phyloP scores from a whole-genome alignment of 2,797 vertebrate species.

The Danio choprae region DNA sequence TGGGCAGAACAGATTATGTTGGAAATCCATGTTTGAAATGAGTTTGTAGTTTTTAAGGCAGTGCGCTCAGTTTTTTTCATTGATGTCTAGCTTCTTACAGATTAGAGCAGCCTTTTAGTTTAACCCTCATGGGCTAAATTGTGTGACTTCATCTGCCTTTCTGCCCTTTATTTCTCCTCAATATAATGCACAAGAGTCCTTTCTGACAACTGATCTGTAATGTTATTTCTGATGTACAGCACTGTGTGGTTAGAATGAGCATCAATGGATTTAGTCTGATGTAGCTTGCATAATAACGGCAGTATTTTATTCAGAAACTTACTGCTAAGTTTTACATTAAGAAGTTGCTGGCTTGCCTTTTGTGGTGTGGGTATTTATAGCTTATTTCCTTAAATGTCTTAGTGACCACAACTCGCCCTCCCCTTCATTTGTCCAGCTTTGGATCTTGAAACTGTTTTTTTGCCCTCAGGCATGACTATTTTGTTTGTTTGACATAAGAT shows the following conservation, averaged over 20 bases:
- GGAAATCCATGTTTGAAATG: not conserved
- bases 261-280: not conserved
- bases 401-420: not conserved
- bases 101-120: constrained; percentile 20
- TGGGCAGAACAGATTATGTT: not conserved
- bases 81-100: not conserved
- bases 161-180: not conserved
- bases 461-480: not conserved
- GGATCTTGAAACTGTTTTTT: not conserved
- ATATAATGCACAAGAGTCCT: not conserved
- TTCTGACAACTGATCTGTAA: not conserved
- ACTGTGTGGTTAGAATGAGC: not conserved
- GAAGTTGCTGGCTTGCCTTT: not conserved
- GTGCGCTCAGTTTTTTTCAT: not conserved
- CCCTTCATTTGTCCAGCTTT: not conserved
- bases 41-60: not conserved
- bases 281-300: not conserved
- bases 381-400: constrained; percentile 36
- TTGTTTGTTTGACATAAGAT: constrained; percentile 17
- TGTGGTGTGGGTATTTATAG: constrained; percentile 21
- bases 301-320: not conserved
- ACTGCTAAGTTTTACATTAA: not conserved
- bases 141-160: not conserved
- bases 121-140: not conserved
- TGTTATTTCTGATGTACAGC: too few relatives aligned